Conservation (phyloP, 2,888 invertebrate species). For the Plutella xylostella region DNA sequence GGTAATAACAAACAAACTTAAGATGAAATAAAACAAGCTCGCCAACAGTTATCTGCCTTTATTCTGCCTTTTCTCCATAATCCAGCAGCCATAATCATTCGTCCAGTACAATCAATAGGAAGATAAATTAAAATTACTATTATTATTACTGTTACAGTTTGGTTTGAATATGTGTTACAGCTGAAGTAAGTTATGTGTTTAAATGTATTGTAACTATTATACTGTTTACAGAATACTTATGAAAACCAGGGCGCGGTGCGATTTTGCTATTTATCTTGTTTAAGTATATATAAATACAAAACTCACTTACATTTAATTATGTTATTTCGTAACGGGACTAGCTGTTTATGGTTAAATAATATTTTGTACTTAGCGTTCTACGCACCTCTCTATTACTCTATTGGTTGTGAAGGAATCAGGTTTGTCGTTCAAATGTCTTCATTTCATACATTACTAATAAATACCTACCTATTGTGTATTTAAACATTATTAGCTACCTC, state of each 20-base stretch:
- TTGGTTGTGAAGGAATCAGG: conserved; percentile 42
- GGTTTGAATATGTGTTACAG: conserved; percentile 69
- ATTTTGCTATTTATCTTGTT: conserved; percentile 37
- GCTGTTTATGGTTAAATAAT: conserved; percentile 57
- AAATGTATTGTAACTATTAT: conserved; percentile 54
- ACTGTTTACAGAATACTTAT: conserved; percentile 61
- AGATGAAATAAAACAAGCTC: conserved; percentile 45
- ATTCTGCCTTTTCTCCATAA: conserved; percentile 60
- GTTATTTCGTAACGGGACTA: conserved; percentile 58
- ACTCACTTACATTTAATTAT: conserved; percentile 21
- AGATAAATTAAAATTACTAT: conserved; percentile 66
- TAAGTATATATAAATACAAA: conserved; percentile 26
- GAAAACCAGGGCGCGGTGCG: conserved; percentile 68
- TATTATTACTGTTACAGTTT: conserved; percentile 66
- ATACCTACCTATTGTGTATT: too few relatives aligned
- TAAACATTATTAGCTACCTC: too few relatives aligned
- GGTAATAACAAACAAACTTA: too few relatives aligned
- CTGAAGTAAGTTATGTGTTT: conserved; percentile 61
- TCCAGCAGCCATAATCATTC: conserved; percentile 68
- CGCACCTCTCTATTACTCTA: conserved; percentile 62
- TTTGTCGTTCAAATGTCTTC: conserved; percentile 32
- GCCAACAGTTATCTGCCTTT: conserved; percentile 70
- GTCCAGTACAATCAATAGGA: conserved; percentile 66
- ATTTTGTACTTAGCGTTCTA: conserved; percentile 66
- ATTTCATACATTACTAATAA: too few relatives aligned